Evolutionary conservation across 2,113 vertebrate species (phyloP).

Genomic region (Atrichornis clamosus): DNA sequence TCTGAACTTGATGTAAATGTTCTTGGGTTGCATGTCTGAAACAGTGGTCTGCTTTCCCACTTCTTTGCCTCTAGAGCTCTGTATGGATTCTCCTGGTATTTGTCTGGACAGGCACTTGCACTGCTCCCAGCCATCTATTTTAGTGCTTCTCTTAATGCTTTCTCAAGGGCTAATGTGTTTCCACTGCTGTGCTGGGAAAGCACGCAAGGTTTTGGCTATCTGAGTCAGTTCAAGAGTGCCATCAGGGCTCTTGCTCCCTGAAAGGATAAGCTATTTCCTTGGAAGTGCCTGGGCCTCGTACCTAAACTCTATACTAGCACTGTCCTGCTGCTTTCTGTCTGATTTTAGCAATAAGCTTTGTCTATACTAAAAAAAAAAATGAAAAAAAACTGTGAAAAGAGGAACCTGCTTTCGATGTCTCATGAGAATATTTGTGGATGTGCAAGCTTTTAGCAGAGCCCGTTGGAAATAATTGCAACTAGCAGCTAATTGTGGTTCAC

Average conservation of each 20-base stretch:
- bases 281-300: background rate
- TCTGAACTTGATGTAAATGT: background rate
- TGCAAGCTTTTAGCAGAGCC: background rate
- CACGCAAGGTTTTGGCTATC: accelerated
- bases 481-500: background rate
- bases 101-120: background rate
- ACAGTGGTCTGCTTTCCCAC: background rate
- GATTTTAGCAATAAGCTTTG: background rate
- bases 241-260: background rate
- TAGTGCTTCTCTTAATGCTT: background rate
- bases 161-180: background rate
- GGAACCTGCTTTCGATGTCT: background rate
- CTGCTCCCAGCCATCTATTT: background rate
- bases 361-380: background rate
- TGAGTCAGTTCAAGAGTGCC: accelerated
- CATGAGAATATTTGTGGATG: background rate
- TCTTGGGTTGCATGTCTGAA: background rate
- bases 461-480: background rate
- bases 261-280: background rate
- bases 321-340: background rate
- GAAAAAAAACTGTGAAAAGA: background rate
- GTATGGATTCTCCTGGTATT: background rate
- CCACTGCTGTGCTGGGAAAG: background rate
- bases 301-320: background rate
- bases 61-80: background rate